Evolutionary conservation across 1,140 invertebrate species (phyloP), one percentile per base, ranked within the genome.

Genomic region (Drosophila oshimai): DNA sequence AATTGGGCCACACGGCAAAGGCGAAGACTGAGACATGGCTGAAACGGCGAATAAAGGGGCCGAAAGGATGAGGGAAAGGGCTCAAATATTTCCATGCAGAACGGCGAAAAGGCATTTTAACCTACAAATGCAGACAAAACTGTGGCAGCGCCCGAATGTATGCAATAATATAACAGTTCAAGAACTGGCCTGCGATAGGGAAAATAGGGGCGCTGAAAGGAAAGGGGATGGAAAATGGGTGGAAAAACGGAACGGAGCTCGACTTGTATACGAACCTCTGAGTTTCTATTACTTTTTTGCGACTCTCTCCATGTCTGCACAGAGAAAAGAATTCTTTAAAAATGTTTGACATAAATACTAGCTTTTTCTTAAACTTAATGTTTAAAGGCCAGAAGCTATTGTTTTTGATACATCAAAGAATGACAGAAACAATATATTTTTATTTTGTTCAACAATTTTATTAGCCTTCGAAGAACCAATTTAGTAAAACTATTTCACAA

Each of bases 111-210:
- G 69, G 71, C 71, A 73, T 74, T 74, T 74, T 46, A 73, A 74
- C 71, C 71, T 57, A 74, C 61, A 74, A 74, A 74, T 73, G 58
- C 69, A 73, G 57, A 73, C 69, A 73, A 44, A 73, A 73, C 47
- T 54, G 79, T 72, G 74, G 73, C 75, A 79, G 70, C 57, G 76
- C 81, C 81, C 75, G 81, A 84, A 87, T 84, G 80, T 84, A 80
- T 84, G 80, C 80, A 86, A 84, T 84, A 84, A 84, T 75, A 84
- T 87, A 84, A 84, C 51, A 84, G 80, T 84, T 84, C 80, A 84
- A 84, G 75, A 87, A 87, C 67, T 84, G 80, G 71, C 42, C 70
- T 31, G 55, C 34, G 71, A 41, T 49, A n/a, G 68, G 46, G 29
- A 22, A n/a, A 58, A 34, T 13, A 9, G 46, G 5, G 45, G 45